Conservation (phyloP, 2,797 vertebrate genomes). For the Pseudopleuronectes americanus region DNA sequence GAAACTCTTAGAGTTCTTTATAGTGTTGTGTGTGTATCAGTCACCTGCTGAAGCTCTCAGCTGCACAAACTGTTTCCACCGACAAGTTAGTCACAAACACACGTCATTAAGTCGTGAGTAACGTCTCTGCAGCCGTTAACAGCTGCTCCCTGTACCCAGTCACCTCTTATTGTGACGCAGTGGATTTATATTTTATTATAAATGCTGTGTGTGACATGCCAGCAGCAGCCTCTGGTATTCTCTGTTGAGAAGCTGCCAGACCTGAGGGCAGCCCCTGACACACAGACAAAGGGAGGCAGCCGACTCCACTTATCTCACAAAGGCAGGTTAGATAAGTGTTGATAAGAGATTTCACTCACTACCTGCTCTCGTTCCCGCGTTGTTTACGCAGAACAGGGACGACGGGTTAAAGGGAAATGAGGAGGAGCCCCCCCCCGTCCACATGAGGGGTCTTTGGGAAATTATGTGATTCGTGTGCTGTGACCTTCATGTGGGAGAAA, state of each 20-base stretch:
- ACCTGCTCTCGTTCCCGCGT: no score
- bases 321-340: slow-evolving; percentile 1
- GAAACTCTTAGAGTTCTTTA: neutral
- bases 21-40: no score
- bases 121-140: slow-evolving; percentile 16
- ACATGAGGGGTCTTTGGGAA: no score
- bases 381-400: no score
- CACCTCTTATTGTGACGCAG: neutral
- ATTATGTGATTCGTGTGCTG: no score
- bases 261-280: slow-evolving; percentile 1
- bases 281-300: slow-evolving; percentile 1
- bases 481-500: no score
- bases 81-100: neutral
- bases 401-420: no score
- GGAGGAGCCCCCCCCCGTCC: no score
- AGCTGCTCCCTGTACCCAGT: slow-evolving; percentile 13
- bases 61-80: neutral
- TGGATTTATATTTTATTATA: neutral
- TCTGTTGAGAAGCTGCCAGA: slow-evolving; percentile 44
- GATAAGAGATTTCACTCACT: neutral
- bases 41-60: neutral
- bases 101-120: slow-evolving; percentile 19
- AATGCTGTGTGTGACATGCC: neutral
- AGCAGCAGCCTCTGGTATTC: neutral
- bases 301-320: slow-evolving; percentile 3